Evolutionary conservation across 2,113 vertebrate genomes (phyloP).

Genomic region (Perca flavescens): DNA sequence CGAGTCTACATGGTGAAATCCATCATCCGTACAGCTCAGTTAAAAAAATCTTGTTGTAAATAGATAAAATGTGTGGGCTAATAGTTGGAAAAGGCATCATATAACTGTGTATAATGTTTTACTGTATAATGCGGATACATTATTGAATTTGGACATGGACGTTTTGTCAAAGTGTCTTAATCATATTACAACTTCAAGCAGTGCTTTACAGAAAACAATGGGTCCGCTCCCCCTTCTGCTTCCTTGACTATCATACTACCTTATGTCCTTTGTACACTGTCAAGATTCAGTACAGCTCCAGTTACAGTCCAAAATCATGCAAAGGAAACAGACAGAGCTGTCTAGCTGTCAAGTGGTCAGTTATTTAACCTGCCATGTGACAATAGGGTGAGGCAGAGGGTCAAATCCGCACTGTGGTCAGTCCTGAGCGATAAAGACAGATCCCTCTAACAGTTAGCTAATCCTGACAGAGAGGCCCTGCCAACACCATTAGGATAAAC

Average conservation of each 20-base stretch:
- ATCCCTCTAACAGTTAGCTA: slow-evolving; percentile 66
- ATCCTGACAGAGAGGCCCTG: slow-evolving; percentile 71
- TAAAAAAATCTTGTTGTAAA: background rate
- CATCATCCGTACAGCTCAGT: background rate
- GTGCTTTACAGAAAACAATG: background rate
- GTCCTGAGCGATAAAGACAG: slow-evolving; percentile 63
- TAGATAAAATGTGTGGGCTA: background rate
- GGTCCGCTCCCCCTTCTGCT: background rate
- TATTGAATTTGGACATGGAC: slow-evolving; percentile 2
- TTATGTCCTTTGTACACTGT: background rate
- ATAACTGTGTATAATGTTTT: background rate
- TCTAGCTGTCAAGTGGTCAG: slow-evolving; percentile 45
- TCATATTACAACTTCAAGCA: slow-evolving; percentile 12
- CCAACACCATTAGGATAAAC: slow-evolving; percentile 75
- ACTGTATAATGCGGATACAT: too few relatives aligned
- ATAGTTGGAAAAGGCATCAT: background rate
- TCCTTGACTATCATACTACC: background rate
- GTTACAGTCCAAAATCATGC: background rate
- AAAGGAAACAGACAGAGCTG: slow-evolving; percentile 3
- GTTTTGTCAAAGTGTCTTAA: slow-evolving; percentile 23
- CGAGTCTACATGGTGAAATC: background rate
- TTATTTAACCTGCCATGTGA: slow-evolving; percentile 67
- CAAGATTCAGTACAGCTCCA: background rate
- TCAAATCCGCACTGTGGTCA: slow-evolving; percentile 55
- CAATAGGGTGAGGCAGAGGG: slow-evolving; percentile 37